Base-by-base conservation (phyloP, 2,888 invertebrate genomes). In the Harpalus rufipes region DNA sequence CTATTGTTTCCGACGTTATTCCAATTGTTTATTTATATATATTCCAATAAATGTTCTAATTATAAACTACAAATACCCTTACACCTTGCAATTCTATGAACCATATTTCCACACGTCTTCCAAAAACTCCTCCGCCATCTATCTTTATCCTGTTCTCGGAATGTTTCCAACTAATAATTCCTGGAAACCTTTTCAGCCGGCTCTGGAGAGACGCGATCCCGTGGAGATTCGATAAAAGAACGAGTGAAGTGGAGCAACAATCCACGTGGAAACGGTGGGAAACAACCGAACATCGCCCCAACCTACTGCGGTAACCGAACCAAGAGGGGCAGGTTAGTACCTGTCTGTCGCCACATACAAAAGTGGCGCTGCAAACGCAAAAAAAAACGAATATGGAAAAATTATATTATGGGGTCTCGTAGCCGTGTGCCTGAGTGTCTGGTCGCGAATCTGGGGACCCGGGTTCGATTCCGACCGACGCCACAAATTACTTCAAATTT, bases 171-270 rank as follows among this genome's bases (percentile, higher is more conserved):
- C 41, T 44, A 74, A 74, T 21, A 44, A 74, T 74, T 44, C 18
- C 44, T 16, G 41, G 39, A 68, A 74, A 74, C 41, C 12, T 44
- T 74, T 74, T 21, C 44, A 74, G 41, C 72, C 72, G 72, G 41
- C 41, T 44, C 72, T 74, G 76, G 59, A 74, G 39, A 16, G 32
- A 76, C 39, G 76, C 85, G 80, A 68, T 79, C 63, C 85, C 85
- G 59, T 41, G 18, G 72, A 85, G 85, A 85, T 85, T 85, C 85
- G 85, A 85, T 85, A 85, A 85, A 79, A 85, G 85, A 85, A 85
- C 84, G 84, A 84, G 78, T 79, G 63, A 32, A 84, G 78, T 84
- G 84, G 44, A 84, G 58, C 80, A 85, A 85, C 80, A 85, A 85
- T 79, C 79, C 85, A 80, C 68, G 85, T 85, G 85, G 85, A 85